These are phyloP conservation scores for Brachystomella parvula DNA, from an alignment of 1,140 invertebrate genomes.

Conservation along the genomic window DNA sequence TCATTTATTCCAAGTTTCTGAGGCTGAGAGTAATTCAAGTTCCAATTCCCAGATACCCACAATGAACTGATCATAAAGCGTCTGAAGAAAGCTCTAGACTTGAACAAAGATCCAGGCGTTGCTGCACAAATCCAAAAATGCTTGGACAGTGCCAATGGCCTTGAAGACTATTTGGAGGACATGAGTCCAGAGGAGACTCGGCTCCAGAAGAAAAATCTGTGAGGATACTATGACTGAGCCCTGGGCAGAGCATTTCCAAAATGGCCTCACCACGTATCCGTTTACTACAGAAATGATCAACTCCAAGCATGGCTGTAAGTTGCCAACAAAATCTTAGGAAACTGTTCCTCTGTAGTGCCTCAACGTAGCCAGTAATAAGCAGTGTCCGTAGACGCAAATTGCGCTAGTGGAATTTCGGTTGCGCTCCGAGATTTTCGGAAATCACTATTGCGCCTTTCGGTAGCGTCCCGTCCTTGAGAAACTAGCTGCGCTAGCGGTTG, in stretches of 20 bases:
- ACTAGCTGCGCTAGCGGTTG: no score
- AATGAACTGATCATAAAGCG: background rate
- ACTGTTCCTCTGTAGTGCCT: background rate
- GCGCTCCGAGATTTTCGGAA: no score
- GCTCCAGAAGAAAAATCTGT: conserved; percentile 12
- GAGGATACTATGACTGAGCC: conserved; percentile 11
- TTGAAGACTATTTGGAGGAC: conserved; percentile 13
- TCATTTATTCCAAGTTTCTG: no score
- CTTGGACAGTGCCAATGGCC: background rate
- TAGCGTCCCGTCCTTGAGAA: background rate
- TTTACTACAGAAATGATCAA: background rate
- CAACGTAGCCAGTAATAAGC: background rate
- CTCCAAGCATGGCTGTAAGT: background rate
- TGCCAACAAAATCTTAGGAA: background rate
- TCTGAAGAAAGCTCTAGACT: background rate
- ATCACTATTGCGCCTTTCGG: background rate
- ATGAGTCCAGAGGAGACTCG: background rate
- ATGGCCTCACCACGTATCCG: background rate
- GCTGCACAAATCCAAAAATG: background rate
- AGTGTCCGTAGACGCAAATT: background rate
- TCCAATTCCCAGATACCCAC: conserved; percentile 1
- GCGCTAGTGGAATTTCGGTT: no score
- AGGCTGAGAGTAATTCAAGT: no score
- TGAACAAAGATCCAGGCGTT: conserved; percentile 1
- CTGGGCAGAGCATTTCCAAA: conserved; percentile 13